Conservation (phyloP, 2,113 vertebrate genomes). For the Takifugu flavidus region DNA sequence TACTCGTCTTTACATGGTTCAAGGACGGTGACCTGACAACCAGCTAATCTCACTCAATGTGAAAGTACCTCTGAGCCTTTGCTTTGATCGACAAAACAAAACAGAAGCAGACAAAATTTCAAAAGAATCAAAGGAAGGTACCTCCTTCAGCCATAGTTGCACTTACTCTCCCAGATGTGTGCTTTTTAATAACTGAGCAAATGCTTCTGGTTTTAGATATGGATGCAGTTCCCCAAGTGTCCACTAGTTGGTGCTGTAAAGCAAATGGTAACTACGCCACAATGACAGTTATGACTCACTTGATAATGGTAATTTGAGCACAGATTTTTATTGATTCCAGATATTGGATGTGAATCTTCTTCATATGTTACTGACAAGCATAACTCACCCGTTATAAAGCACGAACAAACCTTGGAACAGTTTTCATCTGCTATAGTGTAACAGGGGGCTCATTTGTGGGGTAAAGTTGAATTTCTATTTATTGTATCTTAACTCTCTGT, state of each 20-base stretch:
- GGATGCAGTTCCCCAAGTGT: slow-evolving; percentile 5
- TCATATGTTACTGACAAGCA: too few relatives aligned
- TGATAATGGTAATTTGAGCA: too few relatives aligned
- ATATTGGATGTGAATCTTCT: too few relatives aligned
- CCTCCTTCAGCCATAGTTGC: background rate
- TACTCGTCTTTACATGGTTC: slow-evolving; percentile 21
- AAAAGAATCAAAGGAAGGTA: slow-evolving; percentile 29
- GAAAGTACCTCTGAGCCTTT: slow-evolving; percentile 1
- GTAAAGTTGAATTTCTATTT: too few relatives aligned
- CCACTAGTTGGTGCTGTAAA: slow-evolving; percentile 47
- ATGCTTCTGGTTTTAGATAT: background rate
- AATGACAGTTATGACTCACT: too few relatives aligned
- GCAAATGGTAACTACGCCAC: background rate
- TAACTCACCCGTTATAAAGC: too few relatives aligned
- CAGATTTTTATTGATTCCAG: too few relatives aligned
- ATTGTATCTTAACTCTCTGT: too few relatives aligned
- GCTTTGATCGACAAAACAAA: slow-evolving; percentile 32
- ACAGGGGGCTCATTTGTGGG: too few relatives aligned
- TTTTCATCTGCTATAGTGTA: too few relatives aligned
- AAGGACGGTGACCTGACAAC: slow-evolving; percentile 38
- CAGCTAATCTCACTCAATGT: slow-evolving; percentile 21
- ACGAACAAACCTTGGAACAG: too few relatives aligned
- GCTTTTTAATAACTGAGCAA: slow-evolving; percentile 12
- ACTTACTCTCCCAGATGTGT: background rate
- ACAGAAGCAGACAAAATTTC: slow-evolving; percentile 35